phyloP scores from a whole-genome alignment of 2,888 invertebrate genomes.

The Chymomyza procnemis region DNA sequence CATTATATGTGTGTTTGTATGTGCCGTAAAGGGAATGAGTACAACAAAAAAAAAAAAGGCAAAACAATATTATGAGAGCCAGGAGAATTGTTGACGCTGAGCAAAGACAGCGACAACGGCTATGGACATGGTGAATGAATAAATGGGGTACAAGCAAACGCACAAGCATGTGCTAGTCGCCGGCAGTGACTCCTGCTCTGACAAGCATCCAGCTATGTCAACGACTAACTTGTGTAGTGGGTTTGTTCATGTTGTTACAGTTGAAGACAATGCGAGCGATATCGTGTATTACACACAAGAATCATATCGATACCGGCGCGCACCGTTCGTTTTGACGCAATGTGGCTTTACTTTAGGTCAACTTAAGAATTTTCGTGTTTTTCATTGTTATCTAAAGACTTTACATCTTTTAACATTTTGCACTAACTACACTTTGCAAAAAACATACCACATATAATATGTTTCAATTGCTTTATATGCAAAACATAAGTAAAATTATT shows the following conservation, averaged over 20 bases:
- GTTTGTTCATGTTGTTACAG: not conserved
- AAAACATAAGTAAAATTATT: too few species aligned
- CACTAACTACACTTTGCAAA: too few species aligned
- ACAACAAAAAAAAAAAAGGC: constrained; percentile 35
- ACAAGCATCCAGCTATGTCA: constrained; percentile 19
- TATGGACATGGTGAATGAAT: constrained; percentile 58
- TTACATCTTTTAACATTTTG: too few species aligned
- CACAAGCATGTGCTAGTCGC: constrained; percentile 8
- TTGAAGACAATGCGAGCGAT: constrained; percentile 27
- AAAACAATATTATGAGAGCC: constrained; percentile 35
- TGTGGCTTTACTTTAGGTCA: too few species aligned
- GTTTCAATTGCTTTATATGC: too few species aligned
- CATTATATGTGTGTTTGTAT: constrained; percentile 44
- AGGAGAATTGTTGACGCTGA: constrained; percentile 40
- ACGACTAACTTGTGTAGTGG: not conserved
- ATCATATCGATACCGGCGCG: not conserved
- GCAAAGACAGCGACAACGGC: constrained; percentile 27
- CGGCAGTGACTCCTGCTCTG: not conserved
- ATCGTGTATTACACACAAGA: constrained; percentile 35
- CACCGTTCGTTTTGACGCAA: too few species aligned
- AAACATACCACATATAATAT: too few species aligned
- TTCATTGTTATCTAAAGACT: too few species aligned
- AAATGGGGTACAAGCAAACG: constrained; percentile 47
- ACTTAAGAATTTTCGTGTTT: too few species aligned
- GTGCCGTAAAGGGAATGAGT: constrained; percentile 54